Evolutionary conservation across 2,888 invertebrate species (phyloP).

Genomic region (Dryobotodes eremita): DNA sequence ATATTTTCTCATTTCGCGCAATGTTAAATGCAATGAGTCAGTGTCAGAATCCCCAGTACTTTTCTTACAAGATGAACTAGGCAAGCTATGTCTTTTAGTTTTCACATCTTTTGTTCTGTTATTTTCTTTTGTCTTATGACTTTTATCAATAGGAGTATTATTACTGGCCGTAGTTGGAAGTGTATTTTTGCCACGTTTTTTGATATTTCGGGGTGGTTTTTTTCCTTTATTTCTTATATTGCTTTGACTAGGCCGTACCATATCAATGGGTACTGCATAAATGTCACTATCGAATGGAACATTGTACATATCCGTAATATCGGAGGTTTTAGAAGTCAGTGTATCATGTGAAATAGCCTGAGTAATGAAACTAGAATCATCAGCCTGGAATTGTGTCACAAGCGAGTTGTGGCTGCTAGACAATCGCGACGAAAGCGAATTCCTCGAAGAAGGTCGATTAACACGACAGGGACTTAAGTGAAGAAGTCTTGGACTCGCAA

Average conservation of each 20-base stretch:
- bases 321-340: constrained; percentile 92
- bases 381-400: constrained; percentile 93
- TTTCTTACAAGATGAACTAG: constrained; percentile 92
- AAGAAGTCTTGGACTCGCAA: constrained; percentile 88
- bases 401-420: constrained; percentile 97
- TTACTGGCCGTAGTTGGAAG: constrained; percentile 75
- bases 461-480: constrained; percentile 92
- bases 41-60: constrained; percentile 90
- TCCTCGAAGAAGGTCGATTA: constrained; percentile 93
- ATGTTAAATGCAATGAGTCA: constrained; percentile 95
- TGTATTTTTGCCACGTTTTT: constrained; percentile 84
- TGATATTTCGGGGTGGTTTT: constrained; percentile 80
- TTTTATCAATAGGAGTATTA: constrained; percentile 75
- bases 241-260: constrained; percentile 91
- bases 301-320: constrained; percentile 96
- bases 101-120: constrained; percentile 82
- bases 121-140: constrained; percentile 77
- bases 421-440: constrained; percentile 94
- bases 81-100: constrained; percentile 93
- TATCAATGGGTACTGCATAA: constrained; percentile 96
- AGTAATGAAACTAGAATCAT: constrained; percentile 96
- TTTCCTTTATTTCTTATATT: constrained; percentile 84
- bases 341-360: constrained; percentile 97
- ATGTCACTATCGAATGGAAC: constrained; percentile 97
- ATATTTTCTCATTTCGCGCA: constrained; percentile 96